phyloP scores from a whole-genome alignment of 2,888 invertebrate species.

The Brachyptera putata region DNA sequence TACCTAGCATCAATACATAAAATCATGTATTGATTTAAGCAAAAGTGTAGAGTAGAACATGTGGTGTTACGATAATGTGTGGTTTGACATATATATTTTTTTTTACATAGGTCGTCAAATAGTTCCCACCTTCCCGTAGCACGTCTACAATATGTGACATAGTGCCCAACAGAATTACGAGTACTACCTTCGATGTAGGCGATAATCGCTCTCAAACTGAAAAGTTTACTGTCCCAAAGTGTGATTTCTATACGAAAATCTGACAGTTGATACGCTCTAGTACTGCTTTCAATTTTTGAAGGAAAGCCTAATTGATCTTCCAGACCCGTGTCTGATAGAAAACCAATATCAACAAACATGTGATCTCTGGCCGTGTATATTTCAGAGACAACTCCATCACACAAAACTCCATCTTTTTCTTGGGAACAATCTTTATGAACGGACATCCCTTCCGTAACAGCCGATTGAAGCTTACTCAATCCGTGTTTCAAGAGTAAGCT shows the following conservation, averaged over 20 bases:
- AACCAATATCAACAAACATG: not conserved
- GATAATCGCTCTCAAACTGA: not conserved
- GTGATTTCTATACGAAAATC: not conserved
- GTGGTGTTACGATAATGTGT: not conserved
- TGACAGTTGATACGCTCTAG: too few relatives aligned
- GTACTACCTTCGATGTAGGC: not conserved
- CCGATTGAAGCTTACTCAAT: too few relatives aligned
- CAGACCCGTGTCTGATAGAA: not conserved
- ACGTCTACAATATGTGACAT: not conserved
- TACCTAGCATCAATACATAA: too few relatives aligned
- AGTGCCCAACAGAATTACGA: not conserved
- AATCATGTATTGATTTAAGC: too few relatives aligned
- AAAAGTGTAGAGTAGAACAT: not conserved
- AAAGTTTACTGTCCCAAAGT: not conserved
- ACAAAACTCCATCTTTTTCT: too few relatives aligned
- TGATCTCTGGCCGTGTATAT: not conserved
- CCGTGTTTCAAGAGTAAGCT: too few relatives aligned
- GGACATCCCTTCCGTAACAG: too few relatives aligned
- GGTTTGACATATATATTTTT: not conserved
- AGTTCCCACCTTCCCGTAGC: not conserved
- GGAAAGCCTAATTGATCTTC: too few relatives aligned
- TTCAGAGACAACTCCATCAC: too few relatives aligned
- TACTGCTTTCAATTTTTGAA: too few relatives aligned
- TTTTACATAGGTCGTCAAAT: not conserved
- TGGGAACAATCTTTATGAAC: too few relatives aligned